phyloP scores from a whole-genome alignment of 2,113 vertebrate genomes.

The Channa argus region DNA sequence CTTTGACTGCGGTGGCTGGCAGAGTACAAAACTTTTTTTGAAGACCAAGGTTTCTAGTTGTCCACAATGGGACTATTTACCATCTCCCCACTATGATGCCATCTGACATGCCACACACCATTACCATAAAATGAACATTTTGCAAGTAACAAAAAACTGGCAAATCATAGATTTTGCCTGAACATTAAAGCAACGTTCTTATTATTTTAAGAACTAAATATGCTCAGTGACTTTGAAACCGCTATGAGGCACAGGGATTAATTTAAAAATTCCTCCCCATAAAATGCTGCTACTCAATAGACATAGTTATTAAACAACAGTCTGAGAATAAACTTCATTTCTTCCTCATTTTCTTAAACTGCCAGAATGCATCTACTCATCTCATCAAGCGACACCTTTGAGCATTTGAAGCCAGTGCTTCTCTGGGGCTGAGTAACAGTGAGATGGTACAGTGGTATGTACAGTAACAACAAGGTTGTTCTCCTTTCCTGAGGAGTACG shows the following conservation, averaged over 20 bases:
- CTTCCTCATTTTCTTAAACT: slow-evolving; percentile 20
- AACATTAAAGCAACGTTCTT: neutral
- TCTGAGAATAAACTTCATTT: neutral
- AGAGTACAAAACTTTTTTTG: slow-evolving; percentile 21
- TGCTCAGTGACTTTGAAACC: slow-evolving; percentile 5
- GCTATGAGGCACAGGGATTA: slow-evolving; percentile 1
- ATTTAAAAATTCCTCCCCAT: slow-evolving; percentile 3
- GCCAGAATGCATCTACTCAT: slow-evolving; percentile 16
- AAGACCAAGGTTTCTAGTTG: slow-evolving; percentile 40
- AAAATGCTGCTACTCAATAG: slow-evolving; percentile 1
- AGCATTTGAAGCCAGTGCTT: slow-evolving; percentile 6
- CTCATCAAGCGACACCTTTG: neutral
- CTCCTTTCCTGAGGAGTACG: too few species aligned
- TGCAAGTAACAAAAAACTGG: slow-evolving; percentile 12
- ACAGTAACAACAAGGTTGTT: too few species aligned
- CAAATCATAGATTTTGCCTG: neutral
- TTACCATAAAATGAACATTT: slow-evolving; percentile 35
- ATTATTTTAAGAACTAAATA: slow-evolving; percentile 7
- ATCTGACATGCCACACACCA: slow-evolving; percentile 50
- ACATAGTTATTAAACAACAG: slow-evolving; percentile 4
- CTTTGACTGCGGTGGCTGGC: slow-evolving; percentile 43
- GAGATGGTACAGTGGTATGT: neutral
- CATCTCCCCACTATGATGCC: slow-evolving; percentile 34
- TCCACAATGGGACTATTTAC: slow-evolving; percentile 47
- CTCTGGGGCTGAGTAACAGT: slow-evolving; percentile 3